Base-by-base conservation (phyloP, 2,113 vertebrate genomes). In the Neotragus pygmaeus region DNA sequence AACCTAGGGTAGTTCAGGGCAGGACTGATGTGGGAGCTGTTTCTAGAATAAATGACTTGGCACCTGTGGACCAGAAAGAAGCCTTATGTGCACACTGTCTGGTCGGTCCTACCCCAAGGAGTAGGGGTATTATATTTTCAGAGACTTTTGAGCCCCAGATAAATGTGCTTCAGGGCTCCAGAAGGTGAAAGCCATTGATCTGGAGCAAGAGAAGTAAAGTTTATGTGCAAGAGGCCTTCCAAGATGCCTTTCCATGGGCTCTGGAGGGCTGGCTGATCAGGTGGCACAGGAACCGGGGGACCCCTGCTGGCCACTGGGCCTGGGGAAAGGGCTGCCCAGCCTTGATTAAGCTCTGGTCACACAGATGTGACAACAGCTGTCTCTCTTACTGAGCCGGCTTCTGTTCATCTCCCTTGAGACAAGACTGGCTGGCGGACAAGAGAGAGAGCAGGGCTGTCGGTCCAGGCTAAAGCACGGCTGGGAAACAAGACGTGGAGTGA, bases 41-140 rank as follows among this genome's bases (percentile, higher is more conserved):
- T 87, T 33, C 90, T 89, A 81, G 91, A 90, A 1, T 96, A 96
- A 96, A 91, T 92, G 93, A 95, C 89, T 23, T 45, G 2, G 8
- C 78, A 84, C 91, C 49, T 57, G 16, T 45, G 87, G 95, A 92
- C 47, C 14, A 17, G 96, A 64, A 90, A 57, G 87, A 94, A 66
- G 97, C 86, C 2, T 66, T 81, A 19, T 12, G 27, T 96, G 90
- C 49, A n/a, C n/a, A 70, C 47, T 94, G 96, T 97, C 97, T 98
- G 66, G 75, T 21, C 87, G 85, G 90, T 88, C 39, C 86, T 95
- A 91, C 95, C 93, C 98, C 94, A 49, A 97, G 84, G 96, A 96
- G 43, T 43, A 43, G 43, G 43, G 43, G 43, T 96, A 45, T 96
- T 91, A 81, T 92, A 86, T 97, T 96, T 97, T 85, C 51, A 97